Evolutionary conservation across 2,113 vertebrate species (phyloP), one percentile per base, ranked within the genome.

Genomic region (Hyperopisus bebe): DNA sequence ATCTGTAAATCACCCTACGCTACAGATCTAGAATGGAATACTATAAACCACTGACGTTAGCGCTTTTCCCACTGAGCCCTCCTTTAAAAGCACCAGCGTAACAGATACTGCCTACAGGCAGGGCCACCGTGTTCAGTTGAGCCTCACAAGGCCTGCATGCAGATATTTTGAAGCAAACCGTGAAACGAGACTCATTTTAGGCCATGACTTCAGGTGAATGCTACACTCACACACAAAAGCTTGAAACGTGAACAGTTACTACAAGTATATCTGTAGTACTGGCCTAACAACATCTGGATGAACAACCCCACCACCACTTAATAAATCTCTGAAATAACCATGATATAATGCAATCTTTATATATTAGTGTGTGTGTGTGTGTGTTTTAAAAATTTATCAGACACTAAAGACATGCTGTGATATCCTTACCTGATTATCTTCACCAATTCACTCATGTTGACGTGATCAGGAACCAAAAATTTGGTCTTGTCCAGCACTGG

Each of bases 381-480:
- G 17, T 53, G 53, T 62, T n/a, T 62, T n/a, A n/a, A 62, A 62
- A 6, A 21, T 24, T 46, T 8, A 19, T 82, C 42, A 83, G 17
- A 83, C 39, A 19, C 35, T 15, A 11, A 15, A 46, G 42, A 44
- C 21, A 47, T 24, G 8, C 82, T 19, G 24, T 87, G 86, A 35
- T 86, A 35, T 83, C 91, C 95, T 91, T 93, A 99, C 98, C 98
- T 97, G 94, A 99, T 99, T 93, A 99, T 99, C 96, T 99, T 99
- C 88, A 99, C 98, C 94, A 99, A 92, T 94, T 99, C 98, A 47
- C 98, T 99, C 98, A 99, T 99, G 94, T 99, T 99, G 93, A 99
- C 98, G 9, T 99, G 98, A 92, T 99, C 98, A 0, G 98, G 98
- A 5, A 99, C 98, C 91, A 99, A 95, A 93, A 99, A 99, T 95